phyloP scores from a whole-genome alignment of 2,888 invertebrate species.

The Sipunculus nudus region DNA sequence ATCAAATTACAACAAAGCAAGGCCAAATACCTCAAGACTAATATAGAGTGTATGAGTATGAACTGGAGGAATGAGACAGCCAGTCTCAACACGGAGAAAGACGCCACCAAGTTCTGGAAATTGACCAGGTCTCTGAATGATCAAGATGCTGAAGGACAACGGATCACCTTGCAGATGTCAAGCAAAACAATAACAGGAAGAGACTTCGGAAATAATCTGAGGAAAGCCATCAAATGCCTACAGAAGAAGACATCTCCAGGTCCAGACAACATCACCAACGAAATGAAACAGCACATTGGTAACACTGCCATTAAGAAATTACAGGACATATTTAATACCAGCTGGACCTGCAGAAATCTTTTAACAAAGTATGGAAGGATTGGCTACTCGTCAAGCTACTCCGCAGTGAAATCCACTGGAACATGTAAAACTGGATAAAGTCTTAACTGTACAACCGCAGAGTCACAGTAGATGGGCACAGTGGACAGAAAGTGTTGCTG shows the following conservation, averaged over 20 bases:
- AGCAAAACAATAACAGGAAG: not conserved
- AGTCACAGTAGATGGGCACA: not conserved
- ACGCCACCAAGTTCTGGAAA: not conserved
- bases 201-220: not conserved
- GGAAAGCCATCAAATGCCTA: not conserved
- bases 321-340: no score
- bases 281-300: no score
- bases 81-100: not conserved
- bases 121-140: not conserved
- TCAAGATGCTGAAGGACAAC: not conserved
- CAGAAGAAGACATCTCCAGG: not conserved
- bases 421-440: not conserved
- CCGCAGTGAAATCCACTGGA: not conserved
- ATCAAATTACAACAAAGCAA: conserved; percentile 15
- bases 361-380: conserved; percentile 31
- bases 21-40: conserved; percentile 9
- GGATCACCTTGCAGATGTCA: not conserved
- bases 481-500: not conserved
- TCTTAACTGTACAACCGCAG: not conserved
- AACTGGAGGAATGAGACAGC: not conserved
- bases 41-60: not conserved
- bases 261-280: not conserved
- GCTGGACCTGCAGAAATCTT: conserved; percentile 17
- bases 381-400: conserved; percentile 15
- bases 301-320: no score